phyloP scores from a whole-genome alignment of 2,797 vertebrate genomes.

The Takifugu ocellatus region DNA sequence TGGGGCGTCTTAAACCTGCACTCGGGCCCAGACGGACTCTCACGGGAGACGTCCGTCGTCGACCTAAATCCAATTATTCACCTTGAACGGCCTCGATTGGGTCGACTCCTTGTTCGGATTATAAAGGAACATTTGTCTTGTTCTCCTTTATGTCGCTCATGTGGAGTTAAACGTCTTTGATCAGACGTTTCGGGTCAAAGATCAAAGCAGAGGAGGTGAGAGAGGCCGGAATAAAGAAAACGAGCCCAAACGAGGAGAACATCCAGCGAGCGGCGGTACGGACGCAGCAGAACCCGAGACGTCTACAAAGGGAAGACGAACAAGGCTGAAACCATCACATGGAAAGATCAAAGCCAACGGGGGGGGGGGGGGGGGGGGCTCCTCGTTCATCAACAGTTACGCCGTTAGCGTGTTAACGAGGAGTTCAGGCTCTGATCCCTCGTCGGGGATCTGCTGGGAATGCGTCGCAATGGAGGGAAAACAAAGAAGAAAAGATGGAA shows the following conservation, averaged over 20 bases:
- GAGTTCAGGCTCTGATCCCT: too few relatives aligned
- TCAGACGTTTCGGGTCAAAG: background rate
- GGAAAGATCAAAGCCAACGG: too few relatives aligned
- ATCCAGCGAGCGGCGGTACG: background rate
- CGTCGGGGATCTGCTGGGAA: constrained; percentile 9
- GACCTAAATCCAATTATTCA: constrained; percentile 22
- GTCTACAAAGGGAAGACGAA: too few relatives aligned
- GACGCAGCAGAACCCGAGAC: too few relatives aligned
- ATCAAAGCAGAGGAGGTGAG: background rate
- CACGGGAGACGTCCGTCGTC: background rate
- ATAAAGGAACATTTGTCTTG: too few relatives aligned
- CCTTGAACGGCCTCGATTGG: constrained; percentile 3
- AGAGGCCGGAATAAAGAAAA: background rate
- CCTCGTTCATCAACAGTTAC: too few relatives aligned
- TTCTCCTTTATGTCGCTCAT: too few relatives aligned
- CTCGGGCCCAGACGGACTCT: constrained; percentile 10
- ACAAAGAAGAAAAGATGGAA: constrained; percentile 16
- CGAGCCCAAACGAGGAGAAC: background rate
- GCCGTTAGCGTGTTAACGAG: too few relatives aligned
- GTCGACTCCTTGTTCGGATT: constrained; percentile 21
- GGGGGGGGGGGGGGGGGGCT: too few relatives aligned
- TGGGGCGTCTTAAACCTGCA: too few relatives aligned
- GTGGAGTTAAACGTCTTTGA: too few relatives aligned
- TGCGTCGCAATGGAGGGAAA: background rate
- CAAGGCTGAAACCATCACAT: too few relatives aligned